Percentiles rank a stretch among this genome's conserved stretches.
These are phyloP conservation scores for Micrasema minimum DNA, from an alignment of 1,140 invertebrate genomes.

Conservation along the genomic window DNA sequence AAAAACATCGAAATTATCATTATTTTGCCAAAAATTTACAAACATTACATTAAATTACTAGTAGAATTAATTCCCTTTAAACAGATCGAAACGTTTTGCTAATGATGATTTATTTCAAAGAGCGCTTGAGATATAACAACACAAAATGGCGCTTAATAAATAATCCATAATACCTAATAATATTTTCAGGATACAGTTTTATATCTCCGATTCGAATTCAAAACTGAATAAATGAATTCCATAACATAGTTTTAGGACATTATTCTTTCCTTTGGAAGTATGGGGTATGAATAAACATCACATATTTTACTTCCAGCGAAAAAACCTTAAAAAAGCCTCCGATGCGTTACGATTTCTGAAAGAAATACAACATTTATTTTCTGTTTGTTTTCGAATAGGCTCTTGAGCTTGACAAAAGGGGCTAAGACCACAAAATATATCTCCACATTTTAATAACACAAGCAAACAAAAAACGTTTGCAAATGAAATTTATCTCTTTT, in stretches of 20 bases:
- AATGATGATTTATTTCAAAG: no score
- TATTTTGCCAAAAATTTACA: no score
- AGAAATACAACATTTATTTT: conserved; percentile 21
- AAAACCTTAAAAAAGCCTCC: conserved; percentile 2
- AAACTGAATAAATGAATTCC: not conserved
- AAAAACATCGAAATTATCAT: no score
- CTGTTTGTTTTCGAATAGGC: not conserved
- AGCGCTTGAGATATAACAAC: no score
- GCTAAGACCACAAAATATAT: conserved; percentile 7
- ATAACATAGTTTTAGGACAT: conserved; percentile 7
- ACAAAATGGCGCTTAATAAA: no score
- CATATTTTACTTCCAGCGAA: conserved; percentile 23
- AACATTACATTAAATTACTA: no score
- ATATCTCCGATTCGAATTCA: no score
- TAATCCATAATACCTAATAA: no score
- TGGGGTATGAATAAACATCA: conserved; percentile 20
- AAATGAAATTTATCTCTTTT: conserved; percentile 13
- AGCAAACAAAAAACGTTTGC: conserved; percentile 20
- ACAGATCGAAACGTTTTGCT: no score
- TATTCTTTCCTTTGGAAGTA: conserved; percentile 1
- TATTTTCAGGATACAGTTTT: no score
- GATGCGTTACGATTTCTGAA: not conserved
- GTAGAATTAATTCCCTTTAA: no score
- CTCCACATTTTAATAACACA: conserved; percentile 5
- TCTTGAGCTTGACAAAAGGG: conserved; percentile 6